Percentiles rank a stretch among this genome's conserved stretches.
Conservation (phyloP, 2,113 vertebrate genomes). For the Bambusicola thoracicus region DNA sequence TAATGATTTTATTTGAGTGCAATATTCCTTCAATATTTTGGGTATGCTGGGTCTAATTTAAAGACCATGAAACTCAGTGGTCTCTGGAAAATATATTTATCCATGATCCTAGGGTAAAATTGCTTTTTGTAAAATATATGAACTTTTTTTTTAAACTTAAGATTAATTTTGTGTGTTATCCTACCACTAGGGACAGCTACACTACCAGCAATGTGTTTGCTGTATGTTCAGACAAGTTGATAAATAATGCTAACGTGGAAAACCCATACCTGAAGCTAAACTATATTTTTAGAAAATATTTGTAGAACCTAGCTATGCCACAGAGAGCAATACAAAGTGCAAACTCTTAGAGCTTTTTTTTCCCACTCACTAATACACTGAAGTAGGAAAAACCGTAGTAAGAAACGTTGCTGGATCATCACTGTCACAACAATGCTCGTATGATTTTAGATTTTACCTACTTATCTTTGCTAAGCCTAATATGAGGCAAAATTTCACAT, state of each 20-base stretch:
- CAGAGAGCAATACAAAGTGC: not conserved
- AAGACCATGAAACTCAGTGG: not conserved
- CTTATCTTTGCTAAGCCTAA: not conserved
- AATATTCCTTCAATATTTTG: not conserved
- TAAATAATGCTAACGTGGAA: not conserved
- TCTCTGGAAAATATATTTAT: not conserved
- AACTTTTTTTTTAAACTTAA: not conserved
- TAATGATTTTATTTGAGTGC: not conserved
- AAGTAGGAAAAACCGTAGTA: not conserved
- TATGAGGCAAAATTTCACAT: not conserved
- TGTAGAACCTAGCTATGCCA: not conserved
- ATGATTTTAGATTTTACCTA: not conserved
- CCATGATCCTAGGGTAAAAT: too few species aligned
- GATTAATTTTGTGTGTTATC: not conserved
- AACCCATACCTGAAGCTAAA: not conserved
- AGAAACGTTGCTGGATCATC: not conserved
- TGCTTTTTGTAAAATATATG: not conserved
- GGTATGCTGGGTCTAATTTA: rapidly evolving
- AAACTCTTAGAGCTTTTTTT: not conserved
- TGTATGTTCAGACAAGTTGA: not conserved
- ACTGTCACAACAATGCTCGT: not conserved
- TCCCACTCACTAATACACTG: not conserved
- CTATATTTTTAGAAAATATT: not conserved
- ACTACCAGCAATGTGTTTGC: not conserved
- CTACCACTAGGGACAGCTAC: not conserved